A percentile compares a stretch with the other conserved stretches of the same genome.
phyloP scores from a whole-genome alignment of 1,140 invertebrate genomes.

The Saccostrea cuccullata region DNA sequence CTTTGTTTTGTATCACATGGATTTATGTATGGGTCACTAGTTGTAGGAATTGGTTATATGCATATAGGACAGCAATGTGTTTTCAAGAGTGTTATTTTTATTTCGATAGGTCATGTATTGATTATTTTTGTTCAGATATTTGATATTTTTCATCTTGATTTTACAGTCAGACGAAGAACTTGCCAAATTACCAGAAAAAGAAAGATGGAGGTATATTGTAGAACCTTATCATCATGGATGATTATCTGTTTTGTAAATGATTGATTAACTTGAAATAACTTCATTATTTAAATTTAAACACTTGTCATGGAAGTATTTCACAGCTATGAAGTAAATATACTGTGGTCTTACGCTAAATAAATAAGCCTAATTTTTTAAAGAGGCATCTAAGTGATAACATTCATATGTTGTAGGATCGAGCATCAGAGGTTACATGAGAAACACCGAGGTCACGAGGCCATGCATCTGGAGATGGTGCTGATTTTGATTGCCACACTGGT shows the following conservation, averaged over 20 bases:
- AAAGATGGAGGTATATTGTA: slow-evolving; percentile 73
- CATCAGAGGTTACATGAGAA: slow-evolving; percentile 93
- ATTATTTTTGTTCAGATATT: neutral
- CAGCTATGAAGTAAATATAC: no score
- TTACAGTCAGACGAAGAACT: slow-evolving; percentile 65
- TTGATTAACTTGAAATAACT: no score
- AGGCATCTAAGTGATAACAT: neutral
- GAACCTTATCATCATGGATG: no score
- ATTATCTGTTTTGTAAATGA: no score
- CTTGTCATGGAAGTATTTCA: no score
- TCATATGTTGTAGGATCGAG: slow-evolving; percentile 83
- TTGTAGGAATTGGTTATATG: neutral
- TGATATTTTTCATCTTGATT: neutral
- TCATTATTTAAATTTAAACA: no score
- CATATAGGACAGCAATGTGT: neutral
- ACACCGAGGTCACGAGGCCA: slow-evolving; percentile 96
- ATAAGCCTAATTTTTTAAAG: neutral
- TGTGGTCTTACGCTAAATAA: neutral
- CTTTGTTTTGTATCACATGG: neutral
- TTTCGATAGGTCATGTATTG: neutral
- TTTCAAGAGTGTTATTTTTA: neutral
- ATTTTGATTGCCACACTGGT: slow-evolving; percentile 93
- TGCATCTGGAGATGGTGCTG: slow-evolving; percentile 98
- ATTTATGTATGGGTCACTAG: neutral
- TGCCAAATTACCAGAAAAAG: slow-evolving; percentile 73